Evolutionary conservation across 1,140 invertebrate species (phyloP).

Genomic region (Orchestia grillus): DNA sequence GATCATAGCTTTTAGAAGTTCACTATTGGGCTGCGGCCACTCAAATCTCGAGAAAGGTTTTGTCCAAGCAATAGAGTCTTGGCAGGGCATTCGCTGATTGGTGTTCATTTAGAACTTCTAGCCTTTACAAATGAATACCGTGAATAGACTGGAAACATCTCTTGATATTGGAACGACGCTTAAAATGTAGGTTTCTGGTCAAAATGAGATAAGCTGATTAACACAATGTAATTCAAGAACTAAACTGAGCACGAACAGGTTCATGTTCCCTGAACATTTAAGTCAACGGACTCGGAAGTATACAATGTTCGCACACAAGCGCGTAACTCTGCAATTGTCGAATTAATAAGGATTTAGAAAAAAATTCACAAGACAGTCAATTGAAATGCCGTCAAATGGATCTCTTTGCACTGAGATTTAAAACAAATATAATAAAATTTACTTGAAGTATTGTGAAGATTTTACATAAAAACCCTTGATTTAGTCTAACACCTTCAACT

Average conservation of each 20-base stretch:
- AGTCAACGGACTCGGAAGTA: too few species aligned
- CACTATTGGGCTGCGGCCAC: conserved; percentile 37
- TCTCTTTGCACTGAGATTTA: too few species aligned
- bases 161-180: background rate
- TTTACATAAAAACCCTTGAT: too few species aligned
- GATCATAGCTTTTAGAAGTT: conserved; percentile 43
- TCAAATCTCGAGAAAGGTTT: conserved; percentile 3
- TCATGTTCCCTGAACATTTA: too few species aligned
- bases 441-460: too few species aligned
- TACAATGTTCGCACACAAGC: too few species aligned
- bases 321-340: background rate
- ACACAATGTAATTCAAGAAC: background rate
- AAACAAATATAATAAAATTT: too few species aligned
- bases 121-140: background rate
- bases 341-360: background rate
- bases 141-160: background rate
- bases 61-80: background rate
- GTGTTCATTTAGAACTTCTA: background rate
- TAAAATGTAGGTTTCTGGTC: background rate
- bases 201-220: background rate
- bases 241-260: background rate
- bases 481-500: too few species aligned
- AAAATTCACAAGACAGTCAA: background rate
- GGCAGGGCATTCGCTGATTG: background rate
- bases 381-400: background rate